Evolutionary conservation across 2,888 invertebrate genomes (phyloP).

Genomic region (Incurvaria masculella): DNA sequence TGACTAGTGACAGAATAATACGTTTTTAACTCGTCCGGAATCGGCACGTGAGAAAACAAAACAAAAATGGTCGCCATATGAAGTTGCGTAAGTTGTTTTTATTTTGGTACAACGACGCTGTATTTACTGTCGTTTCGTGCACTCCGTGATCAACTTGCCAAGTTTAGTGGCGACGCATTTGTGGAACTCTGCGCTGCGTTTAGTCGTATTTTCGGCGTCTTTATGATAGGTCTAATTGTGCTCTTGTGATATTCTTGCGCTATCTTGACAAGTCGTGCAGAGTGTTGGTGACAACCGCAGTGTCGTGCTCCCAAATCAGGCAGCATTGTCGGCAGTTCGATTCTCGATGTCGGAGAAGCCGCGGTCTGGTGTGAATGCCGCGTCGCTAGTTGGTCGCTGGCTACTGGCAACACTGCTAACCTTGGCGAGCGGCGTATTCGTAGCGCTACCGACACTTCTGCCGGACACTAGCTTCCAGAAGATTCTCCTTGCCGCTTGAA

Average conservation of each 20-base stretch:
- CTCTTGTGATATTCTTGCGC: too few relatives aligned
- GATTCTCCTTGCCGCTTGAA: not conserved
- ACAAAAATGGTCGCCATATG: not conserved
- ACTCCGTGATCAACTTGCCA: not conserved
- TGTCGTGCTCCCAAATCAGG: not conserved
- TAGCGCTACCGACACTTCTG: not conserved
- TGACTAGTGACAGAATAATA: too few relatives aligned
- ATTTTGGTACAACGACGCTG: not conserved
- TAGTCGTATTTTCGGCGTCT: too few relatives aligned
- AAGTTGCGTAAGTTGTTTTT: not conserved
- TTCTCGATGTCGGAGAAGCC: not conserved
- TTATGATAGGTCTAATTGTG: too few relatives aligned
- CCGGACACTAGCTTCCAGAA: not conserved
- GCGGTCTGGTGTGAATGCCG: not conserved
- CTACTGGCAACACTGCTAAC: not conserved
- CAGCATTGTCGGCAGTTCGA: not conserved
- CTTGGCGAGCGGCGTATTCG: not conserved
- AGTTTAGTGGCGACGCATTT: not conserved
- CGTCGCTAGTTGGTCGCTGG: not conserved
- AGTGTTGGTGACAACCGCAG: not conserved
- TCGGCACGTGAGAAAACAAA: not conserved
- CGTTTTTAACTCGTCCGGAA: too few relatives aligned
- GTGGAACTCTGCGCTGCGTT: too few relatives aligned
- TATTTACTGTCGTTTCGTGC: not conserved
- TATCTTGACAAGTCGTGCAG: too few relatives aligned